Percentiles rank a stretch among this genome's conserved stretches.
Conservation (phyloP, 2,797 vertebrate genomes). For the Potorous gilbertii region DNA sequence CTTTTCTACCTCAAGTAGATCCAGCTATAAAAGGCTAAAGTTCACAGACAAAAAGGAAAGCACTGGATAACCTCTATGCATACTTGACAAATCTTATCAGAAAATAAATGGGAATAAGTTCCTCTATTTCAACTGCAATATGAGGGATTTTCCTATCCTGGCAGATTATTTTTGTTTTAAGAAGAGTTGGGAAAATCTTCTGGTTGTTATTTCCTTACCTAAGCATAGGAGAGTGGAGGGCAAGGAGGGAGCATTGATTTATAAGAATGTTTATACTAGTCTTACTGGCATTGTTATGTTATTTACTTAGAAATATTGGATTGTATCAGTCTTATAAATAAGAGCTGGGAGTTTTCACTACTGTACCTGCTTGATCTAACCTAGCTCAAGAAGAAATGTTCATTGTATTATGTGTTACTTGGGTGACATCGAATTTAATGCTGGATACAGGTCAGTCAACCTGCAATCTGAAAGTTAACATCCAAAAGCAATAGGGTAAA, state of each 20-base stretch:
- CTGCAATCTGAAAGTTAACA: slow-evolving; percentile 43
- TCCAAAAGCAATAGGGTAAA: background rate
- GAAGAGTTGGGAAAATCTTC: slow-evolving; percentile 51
- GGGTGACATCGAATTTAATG: background rate
- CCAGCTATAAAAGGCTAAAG: slow-evolving; percentile 8
- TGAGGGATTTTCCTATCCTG: background rate
- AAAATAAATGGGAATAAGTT: slow-evolving; percentile 1
- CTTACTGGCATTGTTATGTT: slow-evolving; percentile 63
- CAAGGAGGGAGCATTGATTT: slow-evolving; percentile 53
- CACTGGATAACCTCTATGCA: background rate
- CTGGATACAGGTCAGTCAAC: slow-evolving; percentile 48
- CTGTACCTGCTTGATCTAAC: slow-evolving; percentile 45
- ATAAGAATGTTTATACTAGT: slow-evolving; percentile 66
- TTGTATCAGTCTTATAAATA: slow-evolving; percentile 66
- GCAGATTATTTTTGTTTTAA: background rate
- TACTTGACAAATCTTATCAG: background rate
- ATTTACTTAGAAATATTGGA: slow-evolving; percentile 66
- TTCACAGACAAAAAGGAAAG: slow-evolving; percentile 11
- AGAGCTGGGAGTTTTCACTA: slow-evolving; percentile 53
- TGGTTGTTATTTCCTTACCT: slow-evolving; percentile 27
- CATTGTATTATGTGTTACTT: slow-evolving; percentile 55
- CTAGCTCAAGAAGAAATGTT: background rate
- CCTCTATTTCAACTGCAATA: background rate
- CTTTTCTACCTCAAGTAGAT: slow-evolving; percentile 55
- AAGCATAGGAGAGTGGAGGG: background rate